A percentile compares a stretch with the other conserved stretches of the same genome.
These are phyloP conservation scores for Vombatus ursinus DNA, from an alignment of 2,113 vertebrate genomes.

Conservation along the genomic window DNA sequence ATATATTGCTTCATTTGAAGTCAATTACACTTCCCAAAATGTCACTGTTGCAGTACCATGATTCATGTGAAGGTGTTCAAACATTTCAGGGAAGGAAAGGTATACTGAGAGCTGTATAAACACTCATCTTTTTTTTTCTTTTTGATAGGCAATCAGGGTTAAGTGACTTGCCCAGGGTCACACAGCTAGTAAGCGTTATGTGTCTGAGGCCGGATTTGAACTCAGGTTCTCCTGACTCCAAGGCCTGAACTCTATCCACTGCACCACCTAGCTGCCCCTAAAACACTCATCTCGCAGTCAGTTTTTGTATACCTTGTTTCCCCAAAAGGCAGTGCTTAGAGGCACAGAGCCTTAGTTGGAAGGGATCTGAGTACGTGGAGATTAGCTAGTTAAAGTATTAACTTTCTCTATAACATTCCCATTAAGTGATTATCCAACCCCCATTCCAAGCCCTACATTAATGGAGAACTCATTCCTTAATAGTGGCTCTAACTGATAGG, in stretches of 20 bases:
- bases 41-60: not conserved
- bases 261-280: too few relatives aligned
- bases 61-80: not conserved
- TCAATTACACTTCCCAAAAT: fast-evolving
- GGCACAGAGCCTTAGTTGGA: not conserved
- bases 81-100: not conserved
- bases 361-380: not conserved
- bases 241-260: too few relatives aligned
- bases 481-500: not conserved
- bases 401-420: not conserved
- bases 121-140: too few relatives aligned
- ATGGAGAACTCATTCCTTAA: not conserved
- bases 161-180: too few relatives aligned
- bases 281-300: not conserved
- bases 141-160: too few relatives aligned
- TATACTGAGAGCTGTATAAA: not conserved
- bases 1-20: not conserved
- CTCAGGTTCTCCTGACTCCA: too few relatives aligned
- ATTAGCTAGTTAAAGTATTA: not conserved
- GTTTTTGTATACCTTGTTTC: not conserved
- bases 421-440: not conserved
- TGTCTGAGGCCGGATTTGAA: too few relatives aligned
- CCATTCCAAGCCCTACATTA: not conserved
- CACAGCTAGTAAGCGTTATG: too few relatives aligned
- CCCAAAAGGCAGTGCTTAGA: not conserved